Evolutionary conservation across 2,797 vertebrate species (phyloP), one percentile per base, ranked within the genome.

Genomic region (Crocidura indochinensis): DNA sequence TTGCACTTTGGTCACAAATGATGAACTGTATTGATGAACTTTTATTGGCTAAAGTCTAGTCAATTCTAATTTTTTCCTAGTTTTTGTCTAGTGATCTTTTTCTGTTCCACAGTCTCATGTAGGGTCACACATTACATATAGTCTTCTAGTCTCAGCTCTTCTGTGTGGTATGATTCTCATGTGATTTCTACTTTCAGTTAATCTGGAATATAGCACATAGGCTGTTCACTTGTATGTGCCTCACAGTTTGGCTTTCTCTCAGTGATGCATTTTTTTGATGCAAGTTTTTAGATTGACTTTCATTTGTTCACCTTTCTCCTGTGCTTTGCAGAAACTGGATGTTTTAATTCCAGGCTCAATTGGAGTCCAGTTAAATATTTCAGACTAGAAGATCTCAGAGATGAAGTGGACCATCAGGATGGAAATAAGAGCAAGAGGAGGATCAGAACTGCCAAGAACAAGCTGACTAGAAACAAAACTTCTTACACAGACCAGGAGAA

Each of bases 131-230:
- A 1, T 51, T 15, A 38, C 10, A 27, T 20, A 64, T 53, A 31
- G 24, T 85, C 8, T 0, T 75, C 1, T 0, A 3, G 38, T 69
- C 27, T 68, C 9, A 49, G 14, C 44, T 74, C 19, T 20, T 93
- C 69, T 90, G 84, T 12, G n/a, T 8, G 53, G 1, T 20, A 56
- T 0, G 1, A 38, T 24, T 77, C 19, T 10, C 60, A 7, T 46
- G 31, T 56, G 15, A 26, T 22, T 72, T 68, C 53, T 88, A n/a
- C 38, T 91, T 86, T 64, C 31, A 24, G n/a, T 69, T 65, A 38
- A 38, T 24, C 46, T 85, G 24, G 27, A 38, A 12, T 74, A 53
- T 1, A 27, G 7, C 15, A 60, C 49, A 20, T 87, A 62, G 51
- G 3, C 26, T 78, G 8, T 56, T 17, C 22, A 31, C 51, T 20